A percentile compares a stretch with the other conserved stretches of the same genome.
These are phyloP conservation scores for Nyleta sp. DNA, from an alignment of 2,888 invertebrate species.

Conservation along the genomic window DNA sequence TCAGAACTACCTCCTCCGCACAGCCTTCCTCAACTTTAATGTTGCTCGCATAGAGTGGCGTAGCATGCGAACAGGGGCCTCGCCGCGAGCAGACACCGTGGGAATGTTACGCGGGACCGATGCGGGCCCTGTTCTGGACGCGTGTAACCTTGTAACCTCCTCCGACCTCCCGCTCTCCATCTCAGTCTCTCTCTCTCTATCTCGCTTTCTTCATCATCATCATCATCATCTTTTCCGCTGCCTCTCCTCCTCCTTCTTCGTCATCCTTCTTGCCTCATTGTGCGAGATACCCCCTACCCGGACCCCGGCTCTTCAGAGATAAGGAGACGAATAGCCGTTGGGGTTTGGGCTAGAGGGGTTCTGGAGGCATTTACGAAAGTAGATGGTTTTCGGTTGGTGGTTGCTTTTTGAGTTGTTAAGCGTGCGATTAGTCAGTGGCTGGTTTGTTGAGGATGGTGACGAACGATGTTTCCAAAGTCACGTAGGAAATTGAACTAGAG, in stretches of 20 bases:
- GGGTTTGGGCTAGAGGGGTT: background rate
- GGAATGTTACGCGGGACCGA: conserved; percentile 81
- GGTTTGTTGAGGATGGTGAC: no score
- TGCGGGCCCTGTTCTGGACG: conserved; percentile 78
- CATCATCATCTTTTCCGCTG: conserved; percentile 51
- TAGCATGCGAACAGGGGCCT: conserved; percentile 73
- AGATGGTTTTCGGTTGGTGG: background rate
- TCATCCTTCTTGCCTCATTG: conserved; percentile 45
- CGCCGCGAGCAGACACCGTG: conserved; percentile 81
- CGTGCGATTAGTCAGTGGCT: no score
- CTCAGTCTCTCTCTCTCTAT: conserved; percentile 34
- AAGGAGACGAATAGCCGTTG: background rate
- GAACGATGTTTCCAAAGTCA: no score
- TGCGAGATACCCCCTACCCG: conserved; percentile 31
- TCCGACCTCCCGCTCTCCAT: conserved; percentile 64
- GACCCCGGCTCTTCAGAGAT: conserved; percentile 5
- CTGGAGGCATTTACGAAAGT: background rate
- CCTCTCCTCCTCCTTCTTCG: conserved; percentile 53
- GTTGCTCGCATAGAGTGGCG: conserved; percentile 76
- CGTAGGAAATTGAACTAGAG: no score
- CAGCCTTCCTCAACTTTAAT: conserved; percentile 76
- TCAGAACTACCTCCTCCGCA: conserved; percentile 67
- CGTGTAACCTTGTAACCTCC: conserved; percentile 76
- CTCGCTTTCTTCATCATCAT: conserved; percentile 56
- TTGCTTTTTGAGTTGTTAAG: background rate